phyloP scores from a whole-genome alignment of 2,797 vertebrate species.

The Galago senegalensis region DNA sequence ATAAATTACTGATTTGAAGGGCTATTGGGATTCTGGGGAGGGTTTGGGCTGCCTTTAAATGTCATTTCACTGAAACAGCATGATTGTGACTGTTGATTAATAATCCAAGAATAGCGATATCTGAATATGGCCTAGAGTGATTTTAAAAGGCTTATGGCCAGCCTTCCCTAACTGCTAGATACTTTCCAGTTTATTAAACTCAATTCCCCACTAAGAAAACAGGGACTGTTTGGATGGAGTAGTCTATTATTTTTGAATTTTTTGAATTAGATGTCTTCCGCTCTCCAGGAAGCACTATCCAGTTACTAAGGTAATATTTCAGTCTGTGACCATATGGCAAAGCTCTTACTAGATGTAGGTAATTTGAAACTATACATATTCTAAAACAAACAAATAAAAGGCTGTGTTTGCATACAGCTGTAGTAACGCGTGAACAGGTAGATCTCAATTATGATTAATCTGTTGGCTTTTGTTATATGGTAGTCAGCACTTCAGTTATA shows the following conservation, averaged over 20 bases:
- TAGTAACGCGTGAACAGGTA: background rate
- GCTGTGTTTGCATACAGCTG: background rate
- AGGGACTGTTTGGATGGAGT: background rate
- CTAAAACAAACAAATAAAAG: background rate
- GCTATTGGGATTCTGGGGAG: background rate
- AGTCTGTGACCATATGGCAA: background rate
- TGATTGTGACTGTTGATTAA: background rate
- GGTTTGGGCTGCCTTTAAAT: background rate
- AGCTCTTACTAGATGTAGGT: background rate
- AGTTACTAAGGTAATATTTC: conserved; percentile 44
- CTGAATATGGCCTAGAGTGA: background rate
- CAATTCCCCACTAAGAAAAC: background rate
- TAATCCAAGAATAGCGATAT: background rate
- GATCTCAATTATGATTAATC: conserved; percentile 7
- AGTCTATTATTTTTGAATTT: background rate
- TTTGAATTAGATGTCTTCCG: background rate
- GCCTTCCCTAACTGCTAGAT: background rate
- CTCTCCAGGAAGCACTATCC: background rate
- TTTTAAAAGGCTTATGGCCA: background rate
- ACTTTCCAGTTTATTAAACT: conserved; percentile 1
- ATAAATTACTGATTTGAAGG: background rate
- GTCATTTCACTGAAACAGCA: background rate
- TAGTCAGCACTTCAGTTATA: background rate
- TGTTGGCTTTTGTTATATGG: background rate
- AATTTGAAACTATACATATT: background rate